Conservation (phyloP, 2,113 vertebrate genomes). For the Stercorarius parasiticus region DNA sequence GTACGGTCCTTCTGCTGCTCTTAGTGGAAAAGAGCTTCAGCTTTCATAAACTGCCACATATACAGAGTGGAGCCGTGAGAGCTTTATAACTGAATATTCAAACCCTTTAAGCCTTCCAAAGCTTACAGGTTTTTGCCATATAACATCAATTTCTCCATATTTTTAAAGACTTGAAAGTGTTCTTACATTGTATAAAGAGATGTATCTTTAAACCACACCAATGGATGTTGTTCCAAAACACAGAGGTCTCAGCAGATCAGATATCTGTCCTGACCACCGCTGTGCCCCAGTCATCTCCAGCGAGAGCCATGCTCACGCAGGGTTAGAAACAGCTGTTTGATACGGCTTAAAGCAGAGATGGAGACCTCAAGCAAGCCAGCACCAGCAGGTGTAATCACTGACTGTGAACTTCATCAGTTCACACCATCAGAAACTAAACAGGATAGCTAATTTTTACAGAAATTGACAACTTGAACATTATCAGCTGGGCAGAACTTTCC, state of each 20-base stretch:
- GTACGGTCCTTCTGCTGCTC: not conserved
- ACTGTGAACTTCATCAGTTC: not conserved
- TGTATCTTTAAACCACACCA: not conserved
- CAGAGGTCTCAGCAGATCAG: not conserved
- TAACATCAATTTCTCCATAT: not conserved
- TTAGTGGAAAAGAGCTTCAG: not conserved
- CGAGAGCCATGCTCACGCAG: not conserved
- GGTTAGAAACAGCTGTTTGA: not conserved
- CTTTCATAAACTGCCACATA: not conserved
- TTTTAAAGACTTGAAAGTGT: not conserved
- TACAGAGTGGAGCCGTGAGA: not conserved
- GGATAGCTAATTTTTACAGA: not conserved
- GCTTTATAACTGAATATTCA: not conserved
- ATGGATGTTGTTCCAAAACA: not conserved
- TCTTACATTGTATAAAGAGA: not conserved
- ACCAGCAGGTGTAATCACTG: not conserved
- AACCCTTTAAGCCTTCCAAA: not conserved
- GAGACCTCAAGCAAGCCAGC: not conserved
- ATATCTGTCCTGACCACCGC: not conserved
- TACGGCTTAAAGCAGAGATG: not conserved
- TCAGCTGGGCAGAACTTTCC: conserved; percentile 8
- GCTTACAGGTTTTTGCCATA: not conserved
- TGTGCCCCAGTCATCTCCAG: not conserved
- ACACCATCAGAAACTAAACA: not conserved
- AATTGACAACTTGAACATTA: not conserved